These are phyloP conservation scores for Limnephilus auricula DNA, from an alignment of 2,888 invertebrate species.

Conservation along the genomic window DNA sequence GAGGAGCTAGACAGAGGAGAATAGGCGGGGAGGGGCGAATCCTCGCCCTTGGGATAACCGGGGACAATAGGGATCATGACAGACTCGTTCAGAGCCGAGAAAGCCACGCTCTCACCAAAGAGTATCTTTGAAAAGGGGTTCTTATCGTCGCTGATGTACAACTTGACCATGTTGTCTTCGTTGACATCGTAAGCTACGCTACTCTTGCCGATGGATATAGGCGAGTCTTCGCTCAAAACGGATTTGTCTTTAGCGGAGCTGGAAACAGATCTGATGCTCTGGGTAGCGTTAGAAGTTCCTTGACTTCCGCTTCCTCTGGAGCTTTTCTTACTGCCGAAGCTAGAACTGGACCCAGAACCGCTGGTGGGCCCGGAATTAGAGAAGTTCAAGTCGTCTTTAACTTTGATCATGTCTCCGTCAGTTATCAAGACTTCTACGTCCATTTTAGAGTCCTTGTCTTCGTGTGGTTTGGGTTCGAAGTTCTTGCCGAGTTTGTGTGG, in stretches of 20 bases:
- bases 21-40: constrained; percentile 70
- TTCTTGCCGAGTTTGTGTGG: constrained; percentile 74
- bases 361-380: constrained; percentile 75
- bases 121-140: constrained; percentile 74
- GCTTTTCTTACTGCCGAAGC: constrained; percentile 75
- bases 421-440: constrained; percentile 67
- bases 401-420: constrained; percentile 53
- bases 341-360: constrained; percentile 73
- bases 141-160: constrained; percentile 75
- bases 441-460: constrained; percentile 71
- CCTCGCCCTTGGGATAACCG: constrained; percentile 57
- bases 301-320: constrained; percentile 73
- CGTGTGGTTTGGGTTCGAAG: constrained; percentile 72
- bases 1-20: constrained; percentile 73
- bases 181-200: constrained; percentile 68
- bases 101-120: constrained; percentile 73
- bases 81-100: constrained; percentile 76
- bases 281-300: constrained; percentile 73
- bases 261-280: constrained; percentile 61
- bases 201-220: constrained; percentile 62
- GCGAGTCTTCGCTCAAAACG: constrained; percentile 70
- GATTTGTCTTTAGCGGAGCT: constrained; percentile 65
- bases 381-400: constrained; percentile 68
- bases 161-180: constrained; percentile 75
- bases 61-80: constrained; percentile 71